Conservation (phyloP, 2,113 vertebrate genomes). For the Gulo gulo region DNA sequence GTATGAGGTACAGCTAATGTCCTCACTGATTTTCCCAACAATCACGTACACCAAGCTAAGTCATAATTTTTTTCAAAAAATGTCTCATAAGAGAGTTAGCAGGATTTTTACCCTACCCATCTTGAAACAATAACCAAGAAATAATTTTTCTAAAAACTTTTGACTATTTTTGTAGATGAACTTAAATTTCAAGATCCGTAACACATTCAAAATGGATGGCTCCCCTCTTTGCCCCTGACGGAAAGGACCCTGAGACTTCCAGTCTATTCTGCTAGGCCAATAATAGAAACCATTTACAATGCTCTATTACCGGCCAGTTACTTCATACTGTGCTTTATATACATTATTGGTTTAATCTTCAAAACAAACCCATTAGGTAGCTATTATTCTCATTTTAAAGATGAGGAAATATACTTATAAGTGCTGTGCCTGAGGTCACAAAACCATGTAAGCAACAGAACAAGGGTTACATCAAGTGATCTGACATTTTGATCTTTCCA, state of each 20-base stretch:
- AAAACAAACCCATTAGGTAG: background rate
- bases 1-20: background rate
- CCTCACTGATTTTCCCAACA: conserved; percentile 5
- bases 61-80: background rate
- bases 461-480: background rate
- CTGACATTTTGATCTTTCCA: conserved; percentile 4
- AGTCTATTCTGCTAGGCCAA: background rate
- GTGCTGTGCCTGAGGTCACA: background rate
- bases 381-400: background rate
- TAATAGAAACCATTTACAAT: background rate
- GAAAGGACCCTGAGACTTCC: background rate
- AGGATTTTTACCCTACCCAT: background rate
- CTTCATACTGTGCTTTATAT: background rate
- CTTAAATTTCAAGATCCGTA: background rate
- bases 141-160: background rate
- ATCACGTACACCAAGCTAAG: background rate
- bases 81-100: background rate
- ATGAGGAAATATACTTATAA: background rate
- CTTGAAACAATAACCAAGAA: background rate
- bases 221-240: background rate
- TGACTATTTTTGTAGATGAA: background rate
- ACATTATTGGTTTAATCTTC: background rate
- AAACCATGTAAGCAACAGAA: background rate
- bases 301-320: background rate
- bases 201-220: background rate